Percentiles rank a stretch among this genome's conserved stretches.
Evolutionary conservation across 2,888 invertebrate species (phyloP).

Genomic region (Acanthosepion esculentum): DNA sequence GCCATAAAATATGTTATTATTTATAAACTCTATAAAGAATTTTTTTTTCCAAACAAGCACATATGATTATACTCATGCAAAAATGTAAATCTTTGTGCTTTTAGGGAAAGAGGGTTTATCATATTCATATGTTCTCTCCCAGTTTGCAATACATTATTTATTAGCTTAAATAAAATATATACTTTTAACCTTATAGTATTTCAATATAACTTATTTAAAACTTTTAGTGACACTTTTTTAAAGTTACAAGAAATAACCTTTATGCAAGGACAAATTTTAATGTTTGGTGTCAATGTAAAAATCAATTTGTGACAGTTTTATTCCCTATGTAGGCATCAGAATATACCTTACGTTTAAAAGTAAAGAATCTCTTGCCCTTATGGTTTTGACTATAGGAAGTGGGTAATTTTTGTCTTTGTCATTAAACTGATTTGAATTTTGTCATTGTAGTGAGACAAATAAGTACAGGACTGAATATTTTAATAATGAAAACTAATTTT

Average conservation of each 20-base stretch:
- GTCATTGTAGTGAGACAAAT: too few species aligned
- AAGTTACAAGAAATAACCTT: not conserved
- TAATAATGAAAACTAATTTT: too few species aligned
- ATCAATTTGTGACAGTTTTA: not conserved
- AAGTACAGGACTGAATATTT: too few species aligned
- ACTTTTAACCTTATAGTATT: not conserved
- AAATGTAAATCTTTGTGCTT: not conserved
- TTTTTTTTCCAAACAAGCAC: not conserved
- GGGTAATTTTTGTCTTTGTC: too few species aligned
- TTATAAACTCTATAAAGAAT: not conserved
- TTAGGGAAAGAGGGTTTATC: constrained; percentile 8
- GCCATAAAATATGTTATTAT: not conserved
- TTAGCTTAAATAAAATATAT: not conserved
- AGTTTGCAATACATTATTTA: not conserved
- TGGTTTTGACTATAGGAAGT: too few species aligned
- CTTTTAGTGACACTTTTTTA: not conserved
- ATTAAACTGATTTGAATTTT: too few species aligned
- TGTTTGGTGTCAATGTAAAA: not conserved
- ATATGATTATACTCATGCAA: not conserved
- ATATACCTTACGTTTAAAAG: not conserved
- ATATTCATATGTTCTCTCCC: not conserved
- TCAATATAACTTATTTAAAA: not conserved
- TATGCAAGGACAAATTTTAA: not conserved
- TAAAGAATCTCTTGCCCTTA: too few species aligned
- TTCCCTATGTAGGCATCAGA: not conserved